phyloP scores from a whole-genome alignment of 2,113 vertebrate genomes.

The Cricetomys ansorgei region DNA sequence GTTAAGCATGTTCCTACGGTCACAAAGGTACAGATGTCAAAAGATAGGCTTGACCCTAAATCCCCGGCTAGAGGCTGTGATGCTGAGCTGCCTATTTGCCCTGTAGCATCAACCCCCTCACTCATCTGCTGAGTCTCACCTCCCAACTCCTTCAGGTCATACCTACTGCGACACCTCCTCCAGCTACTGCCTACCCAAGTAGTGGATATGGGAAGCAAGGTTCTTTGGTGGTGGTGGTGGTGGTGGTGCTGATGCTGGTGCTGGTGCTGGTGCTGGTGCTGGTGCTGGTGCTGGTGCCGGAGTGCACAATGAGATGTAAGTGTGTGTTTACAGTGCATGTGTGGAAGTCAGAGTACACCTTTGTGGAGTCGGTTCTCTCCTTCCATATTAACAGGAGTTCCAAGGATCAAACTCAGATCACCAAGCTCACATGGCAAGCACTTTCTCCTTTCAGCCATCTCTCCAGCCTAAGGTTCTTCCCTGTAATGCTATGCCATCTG shows the following conservation, averaged over 20 bases:
- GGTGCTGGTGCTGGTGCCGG: neutral
- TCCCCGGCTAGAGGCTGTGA: neutral
- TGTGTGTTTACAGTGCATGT: neutral
- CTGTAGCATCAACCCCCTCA: neutral
- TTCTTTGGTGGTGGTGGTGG: no score
- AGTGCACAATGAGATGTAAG: neutral
- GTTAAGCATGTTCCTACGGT: no score
- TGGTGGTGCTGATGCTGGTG: neutral
- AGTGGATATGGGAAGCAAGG: neutral
- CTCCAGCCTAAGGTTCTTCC: neutral
- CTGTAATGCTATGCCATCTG: fast-evolving
- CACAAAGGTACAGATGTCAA: neutral
- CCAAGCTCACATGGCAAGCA: neutral
- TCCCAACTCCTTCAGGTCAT: neutral
- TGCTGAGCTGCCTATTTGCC: fast-evolving
- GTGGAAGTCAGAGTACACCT: neutral
- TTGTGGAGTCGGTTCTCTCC: neutral
- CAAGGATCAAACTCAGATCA: neutral
- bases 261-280: no score
- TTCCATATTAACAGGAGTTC: neutral
- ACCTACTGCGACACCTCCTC: neutral
- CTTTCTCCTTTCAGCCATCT: neutral
- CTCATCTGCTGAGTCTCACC: neutral
- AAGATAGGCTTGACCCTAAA: neutral
- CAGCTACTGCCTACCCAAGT: neutral